These are phyloP conservation scores for Alentia gelatinosa DNA, from an alignment of 2,888 invertebrate species.

Conservation along the genomic window DNA sequence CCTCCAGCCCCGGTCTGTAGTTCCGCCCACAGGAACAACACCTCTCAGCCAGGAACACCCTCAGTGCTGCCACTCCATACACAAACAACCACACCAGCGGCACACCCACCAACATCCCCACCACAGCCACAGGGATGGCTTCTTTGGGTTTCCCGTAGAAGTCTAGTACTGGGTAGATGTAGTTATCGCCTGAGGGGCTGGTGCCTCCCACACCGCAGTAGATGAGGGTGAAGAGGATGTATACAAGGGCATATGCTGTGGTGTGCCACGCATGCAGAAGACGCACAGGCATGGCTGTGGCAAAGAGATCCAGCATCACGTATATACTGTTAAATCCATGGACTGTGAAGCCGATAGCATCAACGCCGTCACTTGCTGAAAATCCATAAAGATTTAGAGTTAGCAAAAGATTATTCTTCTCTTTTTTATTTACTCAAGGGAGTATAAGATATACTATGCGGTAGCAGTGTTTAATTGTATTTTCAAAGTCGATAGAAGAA, in stretches of 20 bases:
- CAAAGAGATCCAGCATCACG: background rate
- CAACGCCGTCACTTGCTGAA: background rate
- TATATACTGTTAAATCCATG: background rate
- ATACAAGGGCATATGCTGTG: background rate
- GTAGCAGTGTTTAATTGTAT: background rate
- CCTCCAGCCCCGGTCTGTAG: no score
- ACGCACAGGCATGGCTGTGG: background rate
- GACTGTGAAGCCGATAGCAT: background rate
- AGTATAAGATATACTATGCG: background rate
- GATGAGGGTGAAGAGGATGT: background rate
- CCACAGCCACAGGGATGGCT: background rate
- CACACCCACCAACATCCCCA: background rate
- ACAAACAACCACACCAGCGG: background rate
- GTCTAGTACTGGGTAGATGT: background rate
- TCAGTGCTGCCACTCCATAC: background rate
- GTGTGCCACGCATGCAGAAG: background rate
- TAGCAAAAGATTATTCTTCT: background rate
- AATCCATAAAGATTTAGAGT: background rate
- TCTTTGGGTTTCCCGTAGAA: background rate
- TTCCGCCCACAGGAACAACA: background rate
- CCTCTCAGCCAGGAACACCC: background rate
- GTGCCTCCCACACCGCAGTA: background rate
- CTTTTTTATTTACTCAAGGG: background rate
- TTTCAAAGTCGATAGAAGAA: background rate
- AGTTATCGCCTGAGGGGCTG: background rate